Evolutionary conservation across 2,113 vertebrate genomes (phyloP).

Genomic region (Hassar affinis): DNA sequence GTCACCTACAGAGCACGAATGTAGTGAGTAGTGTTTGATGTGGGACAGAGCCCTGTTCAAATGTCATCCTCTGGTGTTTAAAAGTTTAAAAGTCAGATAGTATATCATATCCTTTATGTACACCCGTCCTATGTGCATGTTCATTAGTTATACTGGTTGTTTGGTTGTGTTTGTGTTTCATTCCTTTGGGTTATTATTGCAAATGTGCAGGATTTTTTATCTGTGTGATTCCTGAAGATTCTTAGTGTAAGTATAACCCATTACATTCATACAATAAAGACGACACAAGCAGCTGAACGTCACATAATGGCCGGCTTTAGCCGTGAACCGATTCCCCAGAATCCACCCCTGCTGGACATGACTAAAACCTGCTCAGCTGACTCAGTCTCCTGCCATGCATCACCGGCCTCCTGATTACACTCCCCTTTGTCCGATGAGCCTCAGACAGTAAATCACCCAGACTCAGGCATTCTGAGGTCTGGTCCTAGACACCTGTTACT

Average conservation of each 20-base stretch:
- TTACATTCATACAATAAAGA: not conserved
- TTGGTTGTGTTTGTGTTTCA: not conserved
- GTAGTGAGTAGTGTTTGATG: not conserved
- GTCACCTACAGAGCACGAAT: not conserved
- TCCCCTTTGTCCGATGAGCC: not conserved
- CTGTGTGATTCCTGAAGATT: not conserved
- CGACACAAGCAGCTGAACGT: not conserved
- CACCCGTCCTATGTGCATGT: not conserved
- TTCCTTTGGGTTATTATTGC: not conserved
- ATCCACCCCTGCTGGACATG: not conserved
- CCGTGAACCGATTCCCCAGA: not conserved
- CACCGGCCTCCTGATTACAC: not conserved
- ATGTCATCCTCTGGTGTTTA: too few species aligned
- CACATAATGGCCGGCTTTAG: not conserved
- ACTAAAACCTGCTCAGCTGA: not conserved
- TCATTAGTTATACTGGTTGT: not conserved
- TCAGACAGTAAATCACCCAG: not conserved
- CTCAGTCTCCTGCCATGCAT: not conserved
- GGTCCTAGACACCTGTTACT: not conserved
- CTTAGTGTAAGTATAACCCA: not conserved
- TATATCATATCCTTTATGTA: not conserved
- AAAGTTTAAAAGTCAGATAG: not conserved
- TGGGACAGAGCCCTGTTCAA: not conserved
- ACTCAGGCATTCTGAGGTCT: not conserved
- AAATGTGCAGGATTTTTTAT: not conserved